Base-by-base conservation (phyloP, 1,140 invertebrate genomes). In the Drosophila ironensis region DNA sequence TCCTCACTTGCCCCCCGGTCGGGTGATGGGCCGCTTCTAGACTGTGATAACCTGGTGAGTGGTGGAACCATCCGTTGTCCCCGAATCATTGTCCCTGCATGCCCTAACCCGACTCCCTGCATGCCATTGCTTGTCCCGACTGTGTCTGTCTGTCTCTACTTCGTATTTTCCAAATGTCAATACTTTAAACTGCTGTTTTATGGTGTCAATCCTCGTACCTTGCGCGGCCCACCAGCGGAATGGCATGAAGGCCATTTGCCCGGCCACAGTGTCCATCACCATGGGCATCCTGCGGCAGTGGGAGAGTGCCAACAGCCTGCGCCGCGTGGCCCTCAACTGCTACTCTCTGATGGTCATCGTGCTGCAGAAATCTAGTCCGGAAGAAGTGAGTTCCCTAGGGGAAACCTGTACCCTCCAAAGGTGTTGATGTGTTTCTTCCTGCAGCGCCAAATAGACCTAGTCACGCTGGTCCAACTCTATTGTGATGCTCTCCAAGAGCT, bases 381-480 rank as follows among this genome's bases (percentile, higher is more conserved):
- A 93, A 90, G 92, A 93, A 91, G 93, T 93, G 68, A 86, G 78
- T 86, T 20, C 2, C 25, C 2, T 0, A 16, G 1, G 1, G 22
- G 0, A 2, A 2, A 0, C 1, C 3, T 9, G 16, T 6, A 14
- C 1, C 14, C 5, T 27, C 9, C n/a, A n/a, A n/a, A n/a, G n/a
- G n/a, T n/a, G 0, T 16, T 1, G 28, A 8, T 16, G 14, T 40
- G 20, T 7, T 9, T 1, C 1, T 11, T 3, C 0, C 0, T 4
- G 28, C 28, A 93, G 92, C 90, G 93, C 54, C 93, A 93, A 90
- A 92, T 93, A 64, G 93, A 93, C 67, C 89, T 93, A 38, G 87
- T 90, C 44, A 91, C 92, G 20, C 89, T 93, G 38, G 90, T 93
- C 37, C 91, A 93, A 76, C 91, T 91, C 44, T 93, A 92, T 82